Evolutionary conservation across 2,113 vertebrate species (phyloP).

Genomic region (Prionailurus bengalensis): DNA sequence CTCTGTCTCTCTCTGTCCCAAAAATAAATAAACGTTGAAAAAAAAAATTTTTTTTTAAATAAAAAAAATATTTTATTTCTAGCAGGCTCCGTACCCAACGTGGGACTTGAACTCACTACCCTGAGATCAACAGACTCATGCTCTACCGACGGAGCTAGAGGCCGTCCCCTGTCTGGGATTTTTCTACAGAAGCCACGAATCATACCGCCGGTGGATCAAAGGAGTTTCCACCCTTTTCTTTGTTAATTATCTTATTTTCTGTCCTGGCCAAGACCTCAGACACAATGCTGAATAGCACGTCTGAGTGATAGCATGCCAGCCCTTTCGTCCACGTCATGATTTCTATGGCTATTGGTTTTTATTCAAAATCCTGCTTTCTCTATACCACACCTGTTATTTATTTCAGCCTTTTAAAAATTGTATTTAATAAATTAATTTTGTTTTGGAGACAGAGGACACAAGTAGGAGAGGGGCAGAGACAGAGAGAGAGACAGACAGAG

Average conservation of each 20-base stretch:
- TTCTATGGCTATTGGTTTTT: background rate
- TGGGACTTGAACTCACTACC: background rate
- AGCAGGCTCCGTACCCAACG: background rate
- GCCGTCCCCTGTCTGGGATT: background rate
- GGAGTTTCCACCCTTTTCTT: background rate
- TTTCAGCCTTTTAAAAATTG: background rate
- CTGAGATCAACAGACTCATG: background rate
- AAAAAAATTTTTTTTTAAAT: too few species aligned
- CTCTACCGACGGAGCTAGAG: background rate
- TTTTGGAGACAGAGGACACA: too few species aligned
- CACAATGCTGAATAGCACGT: background rate
- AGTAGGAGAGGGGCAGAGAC: too few species aligned
- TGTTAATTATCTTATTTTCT: background rate
- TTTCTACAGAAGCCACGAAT: background rate
- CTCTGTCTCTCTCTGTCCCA: too few species aligned
- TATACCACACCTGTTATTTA: background rate
- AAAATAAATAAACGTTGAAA: too few species aligned
- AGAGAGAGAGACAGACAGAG: too few species aligned
- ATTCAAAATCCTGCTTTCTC: background rate
- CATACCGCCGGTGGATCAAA: background rate
- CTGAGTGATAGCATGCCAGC: background rate
- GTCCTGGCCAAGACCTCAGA: background rate
- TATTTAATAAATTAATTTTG: too few species aligned
- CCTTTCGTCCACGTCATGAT: background rate
- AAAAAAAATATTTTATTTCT: background rate